phyloP scores from a whole-genome alignment of 2,113 vertebrate species.

The Bos javanicus region DNA sequence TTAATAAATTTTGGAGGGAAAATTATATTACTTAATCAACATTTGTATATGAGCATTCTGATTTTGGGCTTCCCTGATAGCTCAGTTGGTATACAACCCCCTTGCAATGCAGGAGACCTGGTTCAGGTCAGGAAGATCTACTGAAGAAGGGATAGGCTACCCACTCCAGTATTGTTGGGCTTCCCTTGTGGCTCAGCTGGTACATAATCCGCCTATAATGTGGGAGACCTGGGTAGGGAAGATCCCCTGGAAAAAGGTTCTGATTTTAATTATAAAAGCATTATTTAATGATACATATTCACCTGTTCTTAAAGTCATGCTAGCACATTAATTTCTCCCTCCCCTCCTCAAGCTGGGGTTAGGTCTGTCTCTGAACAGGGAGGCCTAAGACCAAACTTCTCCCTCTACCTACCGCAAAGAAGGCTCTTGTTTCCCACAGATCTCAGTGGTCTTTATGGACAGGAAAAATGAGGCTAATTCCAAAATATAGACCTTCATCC shows the following conservation, averaged over 20 bases:
- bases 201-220: not conserved
- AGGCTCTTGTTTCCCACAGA: not conserved
- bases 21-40: not conserved
- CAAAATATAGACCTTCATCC: not conserved
- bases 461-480: not conserved
- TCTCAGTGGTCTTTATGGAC: not conserved
- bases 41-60: not conserved
- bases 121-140: not conserved
- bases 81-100: not conserved
- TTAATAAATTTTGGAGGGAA: not conserved
- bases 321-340: not conserved
- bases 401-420: not conserved
- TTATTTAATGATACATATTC: not conserved
- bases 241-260: not conserved
- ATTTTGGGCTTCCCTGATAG: not conserved
- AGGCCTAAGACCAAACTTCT: not conserved
- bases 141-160: not conserved
- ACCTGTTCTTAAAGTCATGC: not conserved
- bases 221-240: not conserved
- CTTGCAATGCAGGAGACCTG: not conserved
- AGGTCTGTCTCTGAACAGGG: not conserved
- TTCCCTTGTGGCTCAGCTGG: not conserved
- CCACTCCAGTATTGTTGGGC: not conserved
- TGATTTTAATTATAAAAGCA: not conserved
- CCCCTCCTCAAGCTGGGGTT: not conserved